Base-by-base conservation (phyloP, 2,797 vertebrate species). In the Propithecus deckenii region DNA sequence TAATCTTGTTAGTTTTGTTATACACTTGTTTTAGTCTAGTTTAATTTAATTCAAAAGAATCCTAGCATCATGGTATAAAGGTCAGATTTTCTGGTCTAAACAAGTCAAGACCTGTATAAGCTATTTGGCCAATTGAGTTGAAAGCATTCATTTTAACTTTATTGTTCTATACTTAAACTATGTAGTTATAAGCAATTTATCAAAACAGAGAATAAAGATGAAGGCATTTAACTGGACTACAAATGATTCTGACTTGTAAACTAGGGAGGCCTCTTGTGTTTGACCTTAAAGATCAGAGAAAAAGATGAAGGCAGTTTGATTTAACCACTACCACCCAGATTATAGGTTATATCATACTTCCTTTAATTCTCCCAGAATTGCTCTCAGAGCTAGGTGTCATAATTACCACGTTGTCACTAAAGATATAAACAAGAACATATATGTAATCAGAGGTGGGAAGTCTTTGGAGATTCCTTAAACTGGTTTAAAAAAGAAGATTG, bases 201-300 rank as follows among this genome's bases (percentile, higher is more conserved):
- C 61, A 85, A 92, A 86, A 93, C 18, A 85, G 79, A 95, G 23
- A 79, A 48, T 79, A 76, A 46, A 91, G 46, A 86, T 85, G 57
- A 92, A 89, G 14, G 11, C 14, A 89, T 92, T 91, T 95, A 95
- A 84, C 74, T 41, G 61, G 41, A 75, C 52, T 89, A 38, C 43
- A 89, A 43, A 72, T 63, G 41, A 95, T 59, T 91, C 65, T 94
- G 72, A 89, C 79, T 88, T 78, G 30, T 75, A 50, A 92, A 43
- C 35, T 35, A 69, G 50, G 57, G n/a, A 55, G 61, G 14, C 71
- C 22, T 83, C 80, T 75, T 85, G 10, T 28, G 14, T 80, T 61
- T 61, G 38, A 72, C 63, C 48, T 86, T 79, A 14, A 89, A 89
- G 43, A 11, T 25, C 50, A 89, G 43, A 81, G 57, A 30, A 91